A percentile compares a stretch with the other conserved stretches of the same genome.
phyloP scores from a whole-genome alignment of 2,797 vertebrate genomes.

The Lycodopsis pacificus region DNA sequence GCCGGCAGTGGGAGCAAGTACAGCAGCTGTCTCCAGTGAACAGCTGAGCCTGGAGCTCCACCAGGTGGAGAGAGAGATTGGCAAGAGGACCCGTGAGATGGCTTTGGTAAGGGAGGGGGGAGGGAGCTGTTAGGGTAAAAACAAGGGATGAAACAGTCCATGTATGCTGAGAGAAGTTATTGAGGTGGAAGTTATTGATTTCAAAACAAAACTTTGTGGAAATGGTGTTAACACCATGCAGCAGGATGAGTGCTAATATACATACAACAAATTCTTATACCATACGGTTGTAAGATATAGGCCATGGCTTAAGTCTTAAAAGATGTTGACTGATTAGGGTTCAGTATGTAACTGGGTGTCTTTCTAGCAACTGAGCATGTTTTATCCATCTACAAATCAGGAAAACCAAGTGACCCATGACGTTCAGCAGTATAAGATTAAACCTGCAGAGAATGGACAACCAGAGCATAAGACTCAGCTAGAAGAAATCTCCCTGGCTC shows the following conservation, averaged over 20 bases:
- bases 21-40: slow-evolving; percentile 90
- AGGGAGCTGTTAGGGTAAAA: neutral
- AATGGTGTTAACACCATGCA: neutral
- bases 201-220: neutral
- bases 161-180: neutral
- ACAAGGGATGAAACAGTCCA: neutral
- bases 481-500: slow-evolving; percentile 92
- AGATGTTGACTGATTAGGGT: neutral
- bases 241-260: neutral
- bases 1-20: slow-evolving; percentile 85
- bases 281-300: neutral
- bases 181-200: neutral
- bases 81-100: slow-evolving; percentile 96
- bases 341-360: neutral
- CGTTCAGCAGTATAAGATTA: slow-evolving; percentile 94
- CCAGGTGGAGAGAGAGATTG: slow-evolving; percentile 98
- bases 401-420: slow-evolving; percentile 93
- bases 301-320: neutral
- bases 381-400: slow-evolving; percentile 73
- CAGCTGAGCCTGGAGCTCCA: slow-evolving; percentile 97
- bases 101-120: slow-evolving; percentile 87
- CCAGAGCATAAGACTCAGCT: slow-evolving; percentile 90
- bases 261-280: neutral
- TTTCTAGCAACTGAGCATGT: neutral
- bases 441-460: slow-evolving; percentile 94